Percentiles rank a stretch among this genome's conserved stretches.
Conservation (phyloP, 2,113 vertebrate genomes). For the Cricetomys ansorgei region DNA sequence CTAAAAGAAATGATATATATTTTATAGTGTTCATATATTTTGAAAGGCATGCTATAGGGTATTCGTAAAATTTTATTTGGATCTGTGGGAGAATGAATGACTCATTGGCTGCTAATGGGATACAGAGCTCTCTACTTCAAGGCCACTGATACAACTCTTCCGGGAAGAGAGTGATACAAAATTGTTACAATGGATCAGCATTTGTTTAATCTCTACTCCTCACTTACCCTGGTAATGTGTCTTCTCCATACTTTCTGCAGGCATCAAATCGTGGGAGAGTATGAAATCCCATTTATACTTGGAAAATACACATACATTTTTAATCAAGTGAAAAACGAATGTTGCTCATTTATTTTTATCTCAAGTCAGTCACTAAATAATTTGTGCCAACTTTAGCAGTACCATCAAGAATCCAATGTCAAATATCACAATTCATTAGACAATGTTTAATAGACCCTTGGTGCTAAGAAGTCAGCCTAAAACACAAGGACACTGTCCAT, state of each 20-base stretch:
- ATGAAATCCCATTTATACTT: constrained; percentile 42
- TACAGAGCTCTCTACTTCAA: constrained; percentile 66
- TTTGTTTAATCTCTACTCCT: constrained; percentile 51
- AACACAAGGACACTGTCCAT: background rate
- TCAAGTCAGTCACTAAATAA: constrained; percentile 53
- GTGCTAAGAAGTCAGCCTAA: background rate
- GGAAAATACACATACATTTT: background rate
- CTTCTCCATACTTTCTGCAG: background rate
- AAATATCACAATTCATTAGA: constrained; percentile 28
- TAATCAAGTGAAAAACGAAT: constrained; percentile 46
- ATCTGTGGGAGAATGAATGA: constrained; percentile 79
- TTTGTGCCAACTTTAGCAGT: constrained; percentile 57
- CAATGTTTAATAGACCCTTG: background rate
- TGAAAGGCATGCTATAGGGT: constrained; percentile 76
- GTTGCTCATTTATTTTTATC: constrained; percentile 49
- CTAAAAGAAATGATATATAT: constrained; percentile 73
- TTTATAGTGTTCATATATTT: constrained; percentile 77
- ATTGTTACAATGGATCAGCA: constrained; percentile 59
- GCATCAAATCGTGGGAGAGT: background rate
- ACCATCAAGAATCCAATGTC: constrained; percentile 43
- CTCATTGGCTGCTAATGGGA: constrained; percentile 78
- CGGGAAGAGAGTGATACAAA: constrained; percentile 58
- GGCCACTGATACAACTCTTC: constrained; percentile 75
- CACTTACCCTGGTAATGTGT: background rate
- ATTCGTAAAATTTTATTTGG: constrained; percentile 82